These are phyloP conservation scores for Gryllus bimaculatus DNA, from an alignment of 1,140 invertebrate species.

Conservation along the genomic window DNA sequence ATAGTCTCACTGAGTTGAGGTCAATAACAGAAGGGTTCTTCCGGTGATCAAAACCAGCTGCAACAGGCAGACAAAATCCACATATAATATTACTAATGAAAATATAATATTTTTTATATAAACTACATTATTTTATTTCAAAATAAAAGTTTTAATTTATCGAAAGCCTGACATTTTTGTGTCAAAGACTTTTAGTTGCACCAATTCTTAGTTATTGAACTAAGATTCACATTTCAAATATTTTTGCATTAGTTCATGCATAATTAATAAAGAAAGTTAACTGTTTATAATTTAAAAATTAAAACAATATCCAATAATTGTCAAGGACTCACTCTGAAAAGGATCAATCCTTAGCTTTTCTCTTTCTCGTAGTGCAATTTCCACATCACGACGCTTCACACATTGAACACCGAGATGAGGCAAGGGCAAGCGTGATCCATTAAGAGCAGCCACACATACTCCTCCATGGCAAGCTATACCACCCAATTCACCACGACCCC, in stretches of 20 bases:
- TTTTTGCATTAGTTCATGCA: background rate
- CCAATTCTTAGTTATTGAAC: background rate
- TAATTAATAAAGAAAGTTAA: background rate
- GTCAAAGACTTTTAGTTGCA: background rate
- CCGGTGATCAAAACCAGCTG: background rate
- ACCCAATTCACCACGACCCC: constrained; percentile 47
- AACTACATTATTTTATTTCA: no score
- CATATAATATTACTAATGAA: no score
- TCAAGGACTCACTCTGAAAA: background rate
- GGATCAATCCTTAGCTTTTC: background rate
- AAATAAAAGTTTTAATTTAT: background rate
- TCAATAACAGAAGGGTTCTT: constrained; percentile 34
- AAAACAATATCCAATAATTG: background rate
- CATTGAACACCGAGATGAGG: background rate
- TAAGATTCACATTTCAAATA: background rate
- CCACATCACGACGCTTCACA: background rate
- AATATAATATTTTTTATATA: no score
- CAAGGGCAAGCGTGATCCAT: background rate
- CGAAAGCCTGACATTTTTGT: background rate
- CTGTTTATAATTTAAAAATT: background rate
- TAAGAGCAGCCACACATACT: background rate
- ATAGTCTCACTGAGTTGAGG: constrained; percentile 46
- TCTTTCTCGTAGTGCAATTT: background rate
- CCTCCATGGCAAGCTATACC: constrained; percentile 28
- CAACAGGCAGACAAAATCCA: background rate